phyloP scores from a whole-genome alignment of 2,113 vertebrate genomes.

The Caretta caretta region DNA sequence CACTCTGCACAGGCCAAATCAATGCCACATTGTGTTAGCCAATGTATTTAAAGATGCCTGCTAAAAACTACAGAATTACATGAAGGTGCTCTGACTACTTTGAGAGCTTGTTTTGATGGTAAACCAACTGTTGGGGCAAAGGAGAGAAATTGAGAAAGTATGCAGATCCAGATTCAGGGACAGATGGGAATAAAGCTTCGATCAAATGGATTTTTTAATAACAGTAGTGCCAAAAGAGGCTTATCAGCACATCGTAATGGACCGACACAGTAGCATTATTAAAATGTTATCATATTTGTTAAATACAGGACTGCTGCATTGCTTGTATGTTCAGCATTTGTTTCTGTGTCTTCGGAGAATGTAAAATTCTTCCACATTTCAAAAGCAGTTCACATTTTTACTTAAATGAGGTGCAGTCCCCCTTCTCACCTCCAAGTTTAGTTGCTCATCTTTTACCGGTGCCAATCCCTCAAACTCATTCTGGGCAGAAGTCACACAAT shows the following conservation, averaged over 20 bases:
- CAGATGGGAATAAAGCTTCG: too few relatives aligned
- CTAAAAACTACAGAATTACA: background rate
- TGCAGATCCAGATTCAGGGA: too few relatives aligned
- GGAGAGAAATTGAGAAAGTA: background rate
- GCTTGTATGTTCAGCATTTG: background rate
- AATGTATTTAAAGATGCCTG: background rate
- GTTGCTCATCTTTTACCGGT: too few relatives aligned
- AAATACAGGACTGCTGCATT: background rate
- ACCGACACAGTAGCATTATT: too few relatives aligned
- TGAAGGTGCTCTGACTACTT: background rate
- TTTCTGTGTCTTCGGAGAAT: background rate
- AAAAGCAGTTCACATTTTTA: background rate
- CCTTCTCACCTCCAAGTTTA: too few relatives aligned
- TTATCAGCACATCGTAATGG: too few relatives aligned
- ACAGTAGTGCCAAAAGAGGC: background rate
- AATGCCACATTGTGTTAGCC: background rate
- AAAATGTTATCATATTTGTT: background rate
- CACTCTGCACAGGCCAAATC: background rate
- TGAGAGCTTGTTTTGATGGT: background rate
- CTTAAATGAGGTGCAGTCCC: background rate
- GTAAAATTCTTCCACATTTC: fast-evolving
- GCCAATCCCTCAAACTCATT: too few relatives aligned
- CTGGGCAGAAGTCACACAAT: too few relatives aligned
- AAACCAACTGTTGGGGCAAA: background rate
- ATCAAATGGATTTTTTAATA: too few relatives aligned